These are phyloP conservation scores for Pomacea canaliculata DNA, from an alignment of 2,888 invertebrate species.

Conservation along the genomic window DNA sequence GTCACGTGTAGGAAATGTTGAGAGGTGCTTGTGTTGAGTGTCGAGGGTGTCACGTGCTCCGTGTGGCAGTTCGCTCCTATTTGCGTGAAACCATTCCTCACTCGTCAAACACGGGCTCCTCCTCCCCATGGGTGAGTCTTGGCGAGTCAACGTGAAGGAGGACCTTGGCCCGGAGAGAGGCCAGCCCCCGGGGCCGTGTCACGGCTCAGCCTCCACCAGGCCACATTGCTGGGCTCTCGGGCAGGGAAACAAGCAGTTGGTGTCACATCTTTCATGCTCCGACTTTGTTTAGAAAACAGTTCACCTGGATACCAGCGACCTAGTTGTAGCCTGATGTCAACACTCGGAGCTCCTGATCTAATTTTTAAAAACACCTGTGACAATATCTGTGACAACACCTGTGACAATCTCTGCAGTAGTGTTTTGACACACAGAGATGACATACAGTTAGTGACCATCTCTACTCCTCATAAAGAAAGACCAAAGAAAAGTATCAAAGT, in stretches of 20 bases:
- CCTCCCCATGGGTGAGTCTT: background rate
- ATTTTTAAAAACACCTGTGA: no score
- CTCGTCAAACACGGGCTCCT: slow-evolving; percentile 14
- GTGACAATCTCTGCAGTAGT: no score
- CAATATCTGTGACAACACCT: no score
- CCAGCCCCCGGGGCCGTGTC: slow-evolving; percentile 13
- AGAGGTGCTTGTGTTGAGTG: no score
- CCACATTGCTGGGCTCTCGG: slow-evolving; percentile 6
- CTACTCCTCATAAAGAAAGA: no score
- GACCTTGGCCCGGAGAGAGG: slow-evolving; percentile 3
- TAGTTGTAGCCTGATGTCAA: background rate
- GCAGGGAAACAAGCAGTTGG: background rate
- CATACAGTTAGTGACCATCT: no score
- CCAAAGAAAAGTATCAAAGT: no score
- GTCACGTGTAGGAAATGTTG: no score
- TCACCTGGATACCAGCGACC: background rate
- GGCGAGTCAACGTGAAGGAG: slow-evolving; percentile 14
- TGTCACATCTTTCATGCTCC: background rate
- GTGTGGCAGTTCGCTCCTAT: no score
- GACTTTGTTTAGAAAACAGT: slow-evolving; percentile 9
- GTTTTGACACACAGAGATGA: no score
- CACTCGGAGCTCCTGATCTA: no score
- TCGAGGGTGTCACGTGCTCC: no score
- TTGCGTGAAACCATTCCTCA: slow-evolving; percentile 1
- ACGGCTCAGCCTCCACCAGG: slow-evolving; percentile 8